Conservation (phyloP, 2,113 vertebrate genomes). For the Aegotheles bennettii region DNA sequence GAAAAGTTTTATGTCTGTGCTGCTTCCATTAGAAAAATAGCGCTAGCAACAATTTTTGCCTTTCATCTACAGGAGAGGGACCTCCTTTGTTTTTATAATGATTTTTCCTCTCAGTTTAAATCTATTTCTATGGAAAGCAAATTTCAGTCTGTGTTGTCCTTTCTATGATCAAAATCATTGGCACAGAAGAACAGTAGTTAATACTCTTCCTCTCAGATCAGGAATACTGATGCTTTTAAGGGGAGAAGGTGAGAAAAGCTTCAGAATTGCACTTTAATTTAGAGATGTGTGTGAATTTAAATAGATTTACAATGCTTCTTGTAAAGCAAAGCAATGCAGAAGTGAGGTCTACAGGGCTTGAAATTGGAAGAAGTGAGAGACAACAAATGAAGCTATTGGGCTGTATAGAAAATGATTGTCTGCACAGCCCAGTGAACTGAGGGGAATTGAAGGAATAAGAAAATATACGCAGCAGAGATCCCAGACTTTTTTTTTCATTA, state of each 20-base stretch:
- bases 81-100: not conserved
- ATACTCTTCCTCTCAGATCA: not conserved
- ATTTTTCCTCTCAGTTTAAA: not conserved
- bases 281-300: not conserved
- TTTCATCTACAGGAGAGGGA: not conserved
- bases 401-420: conserved; percentile 31
- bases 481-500: not conserved
- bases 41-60: not conserved
- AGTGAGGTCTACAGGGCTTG: conserved; percentile 9
- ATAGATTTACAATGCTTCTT: not conserved
- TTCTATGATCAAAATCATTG: not conserved
- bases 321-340: conserved; percentile 9
- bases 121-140: not conserved
- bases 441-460: not conserved
- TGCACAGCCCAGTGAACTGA: conserved; percentile 29
- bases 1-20: not conserved
- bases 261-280: not conserved
- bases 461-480: not conserved
- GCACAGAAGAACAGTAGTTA: not conserved
- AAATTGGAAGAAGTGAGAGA: conserved; percentile 26
- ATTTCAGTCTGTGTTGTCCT: not conserved
- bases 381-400: conserved; percentile 20
- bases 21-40: not conserved
- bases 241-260: not conserved
- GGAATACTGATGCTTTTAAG: not conserved